Evolutionary conservation across 2,113 vertebrate species (phyloP), one percentile per base, ranked within the genome.

Genomic region (Hyla sarda): DNA sequence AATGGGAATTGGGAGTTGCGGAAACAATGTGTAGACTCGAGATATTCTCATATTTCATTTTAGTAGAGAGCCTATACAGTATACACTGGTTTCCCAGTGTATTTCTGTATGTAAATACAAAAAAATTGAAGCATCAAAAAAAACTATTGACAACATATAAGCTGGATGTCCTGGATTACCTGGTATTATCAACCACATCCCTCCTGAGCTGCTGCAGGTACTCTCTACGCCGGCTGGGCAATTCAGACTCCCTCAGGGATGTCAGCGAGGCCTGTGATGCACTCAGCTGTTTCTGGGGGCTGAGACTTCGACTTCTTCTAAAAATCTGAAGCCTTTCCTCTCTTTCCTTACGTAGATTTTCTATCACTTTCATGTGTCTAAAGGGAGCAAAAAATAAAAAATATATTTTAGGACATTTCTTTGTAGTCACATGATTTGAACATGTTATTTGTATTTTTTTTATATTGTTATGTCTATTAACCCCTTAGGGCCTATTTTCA

Each of bases 281-380:
- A 74, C 87, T 90, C 25, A 91, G 34, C 11, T 93, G 94, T 88
- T 96, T 96, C 84, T 95, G 91, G 56, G 96, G 96, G 89, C 97
- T 98, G 71, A 98, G 91, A 87, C 97, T 98, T 25, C 93, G 93
- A 41, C 95, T 92, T 88, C 97, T 94, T 34, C 84, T 25, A 84
- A 88, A 94, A 21, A 88, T 94, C 81, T 94, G 94, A 48, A 97
- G 92, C 79, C 82, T 93, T 58, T 95, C 94, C 82, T 94, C 95
- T 87, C 94, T 94, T 87, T 96, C 93, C 84, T 93, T 95, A 87
- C 91, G 92, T 87, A 96, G 89, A 34, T 90, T 91, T 87, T 97
- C 95, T 11, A 98, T 94, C 73, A 95, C 92, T 85, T 90, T 95
- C 86, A 95, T 94, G 87, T 98, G 96, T 65, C 98, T 99, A 78